phyloP scores from a whole-genome alignment of 2,797 vertebrate species.

The Aeoliscus strigatus region DNA sequence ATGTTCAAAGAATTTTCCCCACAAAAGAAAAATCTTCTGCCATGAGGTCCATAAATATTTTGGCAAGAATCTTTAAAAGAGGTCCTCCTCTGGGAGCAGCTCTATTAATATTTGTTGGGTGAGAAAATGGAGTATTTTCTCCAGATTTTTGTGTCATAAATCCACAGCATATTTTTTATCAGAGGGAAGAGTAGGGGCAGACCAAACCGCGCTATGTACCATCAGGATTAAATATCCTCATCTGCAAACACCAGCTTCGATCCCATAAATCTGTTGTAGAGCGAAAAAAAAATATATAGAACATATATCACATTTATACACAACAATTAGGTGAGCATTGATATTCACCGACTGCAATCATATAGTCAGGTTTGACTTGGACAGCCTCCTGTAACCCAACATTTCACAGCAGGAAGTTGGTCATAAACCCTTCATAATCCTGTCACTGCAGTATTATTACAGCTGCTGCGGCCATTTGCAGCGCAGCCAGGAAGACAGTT shows the following conservation, averaged over 20 bases:
- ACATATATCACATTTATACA: conserved; percentile 5
- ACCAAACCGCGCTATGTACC: too few relatives aligned
- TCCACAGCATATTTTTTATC: conserved; percentile 43
- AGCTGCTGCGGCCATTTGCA: conserved; percentile 56
- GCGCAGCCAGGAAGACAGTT: conserved; percentile 43
- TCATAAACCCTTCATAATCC: conserved; percentile 52
- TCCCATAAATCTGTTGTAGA: too few relatives aligned
- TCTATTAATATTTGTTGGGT: conserved; percentile 48
- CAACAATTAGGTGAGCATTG: conserved; percentile 3
- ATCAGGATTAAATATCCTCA: too few relatives aligned
- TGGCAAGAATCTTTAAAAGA: conserved; percentile 51
- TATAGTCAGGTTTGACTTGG: conserved; percentile 20
- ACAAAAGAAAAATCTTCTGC: conserved; percentile 30
- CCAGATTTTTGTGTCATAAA: conserved; percentile 49
- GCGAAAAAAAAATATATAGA: conserved; percentile 11
- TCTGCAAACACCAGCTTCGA: too few relatives aligned
- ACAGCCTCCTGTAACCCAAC: conserved; percentile 8
- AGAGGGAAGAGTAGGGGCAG: conserved; percentile 39
- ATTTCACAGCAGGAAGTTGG: conserved; percentile 32
- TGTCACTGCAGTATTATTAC: conserved; percentile 52
- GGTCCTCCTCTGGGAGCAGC: conserved; percentile 42
- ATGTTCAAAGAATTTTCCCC: conserved; percentile 23
- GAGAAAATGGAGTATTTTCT: conserved; percentile 45
- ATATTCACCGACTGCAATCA: conserved; percentile 7
- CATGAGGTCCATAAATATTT: conserved; percentile 50